Base-by-base conservation (phyloP, 2,113 vertebrate species). In the Galbula dea region DNA sequence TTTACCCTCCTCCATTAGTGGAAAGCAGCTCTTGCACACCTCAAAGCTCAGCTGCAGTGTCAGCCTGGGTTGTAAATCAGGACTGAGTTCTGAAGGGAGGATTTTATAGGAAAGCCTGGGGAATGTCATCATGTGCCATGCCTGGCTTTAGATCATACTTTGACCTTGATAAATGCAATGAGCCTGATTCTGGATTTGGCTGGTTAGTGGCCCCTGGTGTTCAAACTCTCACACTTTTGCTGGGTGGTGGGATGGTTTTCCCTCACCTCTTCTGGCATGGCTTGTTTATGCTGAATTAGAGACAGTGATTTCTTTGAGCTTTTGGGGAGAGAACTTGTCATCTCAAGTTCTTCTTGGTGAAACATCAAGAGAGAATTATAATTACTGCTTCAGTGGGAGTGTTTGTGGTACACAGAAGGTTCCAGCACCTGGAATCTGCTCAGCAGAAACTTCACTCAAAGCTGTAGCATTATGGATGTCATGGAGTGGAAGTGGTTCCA, bases 301-400 rank as follows among this genome's bases (percentile, higher is more conserved):
- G 65, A 21, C 19, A 23, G 23, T 17, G 37, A 37, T 58, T 86
- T 41, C 73, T 36, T 26, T 41, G 73, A 87, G 78, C 57, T 71
- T 52, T 36, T 65, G 51, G 27, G 45, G 43, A 81, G 37, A 61
- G 14, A 36, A n/a, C 37, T 61, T 79, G 78, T 46, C 71, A 48
- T 79, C 75, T 80, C 54, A 57, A 49, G 72, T 59, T 85, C 51
- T 45, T 79, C 81, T 58, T 45, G 71, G 75, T 85, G 83, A 66
- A 74, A 26, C 51, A 32, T 62, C 41, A 45, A 54, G 88, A 13
- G n/a, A 21, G 41, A 55, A 58, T 34, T 45, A 9, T 11, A 30
- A 80, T 43, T 66, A 26, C 72, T 83, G 51, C 68, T 80, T 39
- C 55, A 32, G 49, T 58, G 49, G 41, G 29, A 57, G 34, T 11